These are phyloP conservation scores for Mus minutoides DNA, from an alignment of 2,797 vertebrate genomes.

Conservation along the genomic window DNA sequence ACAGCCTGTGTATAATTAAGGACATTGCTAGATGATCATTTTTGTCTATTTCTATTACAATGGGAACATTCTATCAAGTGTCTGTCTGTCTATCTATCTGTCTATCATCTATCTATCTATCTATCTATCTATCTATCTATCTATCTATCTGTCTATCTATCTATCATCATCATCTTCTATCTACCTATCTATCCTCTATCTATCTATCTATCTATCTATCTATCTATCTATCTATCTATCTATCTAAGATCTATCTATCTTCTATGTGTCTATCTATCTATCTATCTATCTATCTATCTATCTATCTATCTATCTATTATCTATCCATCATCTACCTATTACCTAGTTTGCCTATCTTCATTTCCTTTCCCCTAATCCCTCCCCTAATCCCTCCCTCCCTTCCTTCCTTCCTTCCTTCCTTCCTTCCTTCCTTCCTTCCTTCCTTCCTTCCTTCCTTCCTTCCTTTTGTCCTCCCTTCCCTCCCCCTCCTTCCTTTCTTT, in stretches of 20 bases:
- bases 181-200: background rate
- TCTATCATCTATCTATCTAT: background rate
- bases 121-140: background rate
- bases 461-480: background rate
- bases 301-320: background rate
- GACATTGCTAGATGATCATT: conserved; percentile 22
- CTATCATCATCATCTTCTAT: background rate
- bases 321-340: background rate
- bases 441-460: no score
- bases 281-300: background rate
- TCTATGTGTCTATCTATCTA: background rate
- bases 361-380: background rate
- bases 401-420: background rate
- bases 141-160: background rate
- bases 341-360: background rate
- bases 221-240: background rate
- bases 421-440: background rate
- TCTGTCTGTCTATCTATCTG: background rate
- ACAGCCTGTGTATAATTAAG: conserved; percentile 22
- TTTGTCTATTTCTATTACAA: conserved; percentile 35
- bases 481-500: background rate
- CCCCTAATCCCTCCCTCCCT: accelerated
- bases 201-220: background rate
- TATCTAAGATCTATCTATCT: background rate
- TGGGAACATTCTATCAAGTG: conserved; percentile 41